Evolutionary conservation across 2,888 invertebrate species (phyloP).

Genomic region (Philhelius pedissequus): DNA sequence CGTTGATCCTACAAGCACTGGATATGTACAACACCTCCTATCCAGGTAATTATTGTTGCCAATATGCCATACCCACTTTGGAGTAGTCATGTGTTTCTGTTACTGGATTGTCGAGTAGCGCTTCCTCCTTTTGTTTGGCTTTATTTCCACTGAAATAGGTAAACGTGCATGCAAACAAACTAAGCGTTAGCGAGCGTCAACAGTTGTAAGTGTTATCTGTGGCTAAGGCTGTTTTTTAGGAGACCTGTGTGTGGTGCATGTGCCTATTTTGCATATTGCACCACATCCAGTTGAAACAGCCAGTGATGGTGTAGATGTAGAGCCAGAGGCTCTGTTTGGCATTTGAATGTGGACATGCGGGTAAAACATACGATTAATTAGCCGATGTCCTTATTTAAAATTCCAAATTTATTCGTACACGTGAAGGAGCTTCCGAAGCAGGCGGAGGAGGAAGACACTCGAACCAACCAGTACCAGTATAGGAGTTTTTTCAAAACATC

Average conservation of each 20-base stretch:
- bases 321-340: constrained; percentile 39
- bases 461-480: constrained; percentile 28
- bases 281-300: constrained; percentile 50
- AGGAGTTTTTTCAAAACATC: constrained; percentile 16
- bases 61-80: constrained; percentile 67
- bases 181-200: constrained; percentile 8
- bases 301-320: neutral
- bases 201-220: constrained; percentile 64
- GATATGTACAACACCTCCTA: constrained; percentile 89
- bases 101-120: constrained; percentile 27
- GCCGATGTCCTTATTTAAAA: constrained; percentile 69
- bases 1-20: constrained; percentile 93
- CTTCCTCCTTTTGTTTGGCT: constrained; percentile 67
- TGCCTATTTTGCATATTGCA: constrained; percentile 71
- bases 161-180: constrained; percentile 64
- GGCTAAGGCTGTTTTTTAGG: neutral
- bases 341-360: constrained; percentile 63
- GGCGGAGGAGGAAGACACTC: constrained; percentile 63
- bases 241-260: neutral
- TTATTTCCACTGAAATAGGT: constrained; percentile 72
- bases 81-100: constrained; percentile 46
- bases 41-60: constrained; percentile 82
- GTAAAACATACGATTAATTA: constrained; percentile 68
- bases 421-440: neutral
- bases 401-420: constrained; percentile 66